Percentiles rank a stretch among this genome's conserved stretches.
Conservation (phyloP, 2,888 invertebrate genomes). For the Campopleginae sp. region DNA sequence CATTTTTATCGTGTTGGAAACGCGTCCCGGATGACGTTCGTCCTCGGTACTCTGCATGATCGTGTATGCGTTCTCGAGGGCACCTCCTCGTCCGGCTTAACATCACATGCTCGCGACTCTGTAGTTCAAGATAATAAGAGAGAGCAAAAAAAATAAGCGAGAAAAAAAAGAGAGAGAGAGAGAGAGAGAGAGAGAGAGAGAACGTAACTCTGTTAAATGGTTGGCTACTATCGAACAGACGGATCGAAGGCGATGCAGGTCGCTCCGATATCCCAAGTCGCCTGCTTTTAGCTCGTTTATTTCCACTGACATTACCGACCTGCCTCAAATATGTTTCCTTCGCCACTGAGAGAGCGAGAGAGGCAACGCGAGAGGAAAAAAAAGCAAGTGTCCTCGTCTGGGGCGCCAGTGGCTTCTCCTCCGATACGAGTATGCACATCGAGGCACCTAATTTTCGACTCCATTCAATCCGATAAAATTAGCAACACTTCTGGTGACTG, state of each 20-base stretch:
- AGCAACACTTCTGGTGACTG: background rate
- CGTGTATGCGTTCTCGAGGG: conserved; percentile 54
- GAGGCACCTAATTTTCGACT: background rate
- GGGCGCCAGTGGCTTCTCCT: background rate
- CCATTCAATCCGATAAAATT: background rate
- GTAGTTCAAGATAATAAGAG: background rate
- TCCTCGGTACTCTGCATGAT: conserved; percentile 43
- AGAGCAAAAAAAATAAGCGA: conserved; percentile 8
- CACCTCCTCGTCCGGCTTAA: conserved; percentile 54
- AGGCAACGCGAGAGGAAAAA: background rate
- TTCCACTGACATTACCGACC: conserved; percentile 78
- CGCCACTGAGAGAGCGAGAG: conserved; percentile 51
- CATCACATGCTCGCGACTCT: conserved; percentile 19
- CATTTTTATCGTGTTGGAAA: conserved; percentile 26
- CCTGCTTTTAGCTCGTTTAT: conserved; percentile 63
- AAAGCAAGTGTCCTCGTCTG: conserved; percentile 43
- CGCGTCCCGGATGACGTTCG: conserved; percentile 50
- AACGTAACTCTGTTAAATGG: conserved; percentile 33
- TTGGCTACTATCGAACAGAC: conserved; percentile 64
- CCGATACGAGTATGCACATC: background rate
- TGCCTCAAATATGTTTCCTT: conserved; percentile 76
- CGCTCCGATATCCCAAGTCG: conserved; percentile 62
- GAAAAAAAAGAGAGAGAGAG: conserved; percentile 12
- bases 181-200: conserved; percentile 12
- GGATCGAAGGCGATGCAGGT: conserved; percentile 79